Evolutionary conservation across 1,140 invertebrate genomes (phyloP), one percentile per base, ranked within the genome.

Genomic region (Cephus cinctus): DNA sequence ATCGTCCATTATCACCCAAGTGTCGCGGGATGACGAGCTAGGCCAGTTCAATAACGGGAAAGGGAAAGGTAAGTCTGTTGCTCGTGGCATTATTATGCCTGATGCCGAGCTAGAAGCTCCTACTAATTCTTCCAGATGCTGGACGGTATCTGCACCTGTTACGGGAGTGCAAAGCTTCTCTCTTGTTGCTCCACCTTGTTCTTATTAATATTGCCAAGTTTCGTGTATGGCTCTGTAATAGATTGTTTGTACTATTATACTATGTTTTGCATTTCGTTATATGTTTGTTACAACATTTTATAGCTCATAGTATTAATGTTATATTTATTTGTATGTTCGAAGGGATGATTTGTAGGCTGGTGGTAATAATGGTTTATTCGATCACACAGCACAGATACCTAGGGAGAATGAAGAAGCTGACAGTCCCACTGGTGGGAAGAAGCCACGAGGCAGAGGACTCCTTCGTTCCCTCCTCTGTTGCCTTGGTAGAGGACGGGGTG

Each of bases 1-100:
- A 86, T 90, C 92, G 88, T 95, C 92, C 86, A 95, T 96, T 85
- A 95, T 95, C 80, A 94, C 92, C 80, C 92, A 95, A 86, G 92
- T 94, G 83, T 91, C 87, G 81, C 87, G 91, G 81, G 92, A 96
- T 87, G 92, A 95, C 83, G 92, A 95, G 83, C 88, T 75, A 69
- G 69, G 71, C 49, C 71, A 90, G 82, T 85, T 92, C 79, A 92
- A 89, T 81, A 92, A 85, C 78, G 90, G 93, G 79, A 93, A 92
- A 91, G 90, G 93, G 79, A 93, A 92, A 91, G 90, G 92, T 94
- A 86, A 84, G 85, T 22, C 16, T 45, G 21, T 35, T 22, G 15
- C 34, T 40, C n/a, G 12, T 14, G 23, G 44, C 14, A 44, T 30
- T 30, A 35, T 12, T 30, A 1, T 1, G 9, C 34, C 34, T 38